Percentiles rank a stretch among this genome's conserved stretches.
phyloP scores from a whole-genome alignment of 23 tunicate species.

The Trididemnum clinides region DNA sequence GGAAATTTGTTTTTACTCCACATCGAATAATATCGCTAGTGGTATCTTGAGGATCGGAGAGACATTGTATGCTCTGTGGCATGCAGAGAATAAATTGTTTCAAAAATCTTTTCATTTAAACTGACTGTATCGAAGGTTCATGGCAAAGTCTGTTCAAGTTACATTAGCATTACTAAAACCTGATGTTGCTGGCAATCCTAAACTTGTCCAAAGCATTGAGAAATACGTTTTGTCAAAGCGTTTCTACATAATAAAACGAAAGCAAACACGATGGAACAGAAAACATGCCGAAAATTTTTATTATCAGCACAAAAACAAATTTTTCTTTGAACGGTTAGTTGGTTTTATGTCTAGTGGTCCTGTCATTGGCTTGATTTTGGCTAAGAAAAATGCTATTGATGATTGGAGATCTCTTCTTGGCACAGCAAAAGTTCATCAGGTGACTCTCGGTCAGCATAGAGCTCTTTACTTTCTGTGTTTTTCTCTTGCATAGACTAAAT shows the following conservation, averaged over 20 bases:
- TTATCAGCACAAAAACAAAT: slow-evolving; percentile 45
- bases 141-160: slow-evolving; percentile 27
- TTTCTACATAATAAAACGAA: slow-evolving; percentile 43
- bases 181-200: slow-evolving; percentile 63
- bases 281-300: slow-evolving; percentile 60
- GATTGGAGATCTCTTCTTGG: slow-evolving; percentile 85
- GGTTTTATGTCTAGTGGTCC: slow-evolving; percentile 81
- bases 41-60: too few species aligned
- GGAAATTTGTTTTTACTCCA: too few species aligned
- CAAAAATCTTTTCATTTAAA: too few species aligned
- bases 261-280: slow-evolving; percentile 46
- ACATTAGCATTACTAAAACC: slow-evolving; percentile 87
- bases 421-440: slow-evolving; percentile 72
- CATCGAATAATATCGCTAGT: too few species aligned
- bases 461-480: too few species aligned
- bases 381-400: slow-evolving; percentile 58
- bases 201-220: slow-evolving; percentile 24
- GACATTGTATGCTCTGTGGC: too few species aligned
- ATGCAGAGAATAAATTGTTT: too few species aligned
- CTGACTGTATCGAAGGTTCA: too few species aligned
- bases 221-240: slow-evolving; percentile 22
- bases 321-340: slow-evolving; percentile 73
- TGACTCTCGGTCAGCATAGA: too few species aligned
- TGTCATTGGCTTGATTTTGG: slow-evolving; percentile 60
- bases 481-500: too few species aligned